phyloP scores from a whole-genome alignment of 2,113 vertebrate genomes.

The Plecturocebus donacophilus region DNA sequence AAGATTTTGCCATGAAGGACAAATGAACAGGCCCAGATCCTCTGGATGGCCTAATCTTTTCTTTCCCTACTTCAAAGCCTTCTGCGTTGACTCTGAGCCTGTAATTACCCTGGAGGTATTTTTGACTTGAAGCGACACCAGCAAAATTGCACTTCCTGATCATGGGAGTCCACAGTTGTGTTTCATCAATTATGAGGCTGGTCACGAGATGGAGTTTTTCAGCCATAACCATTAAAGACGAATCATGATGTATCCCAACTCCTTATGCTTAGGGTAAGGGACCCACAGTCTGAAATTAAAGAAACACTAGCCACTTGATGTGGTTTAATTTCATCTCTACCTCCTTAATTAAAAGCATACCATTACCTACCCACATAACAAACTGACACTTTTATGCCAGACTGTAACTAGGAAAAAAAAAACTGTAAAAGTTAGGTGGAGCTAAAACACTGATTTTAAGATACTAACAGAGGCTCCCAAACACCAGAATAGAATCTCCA shows the following conservation, averaged over 20 bases:
- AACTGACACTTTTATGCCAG: constrained; percentile 74
- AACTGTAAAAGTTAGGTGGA: constrained; percentile 82
- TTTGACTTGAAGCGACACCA: constrained; percentile 84
- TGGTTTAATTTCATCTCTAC: constrained; percentile 81
- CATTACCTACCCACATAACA: constrained; percentile 74
- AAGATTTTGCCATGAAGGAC: constrained; percentile 80
- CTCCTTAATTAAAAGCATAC: constrained; percentile 84
- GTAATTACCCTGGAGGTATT: constrained; percentile 89
- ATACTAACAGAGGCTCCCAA: constrained; percentile 62
- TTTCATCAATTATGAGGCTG: constrained; percentile 88
- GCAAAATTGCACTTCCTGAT: constrained; percentile 85
- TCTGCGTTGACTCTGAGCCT: constrained; percentile 79
- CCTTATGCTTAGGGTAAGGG: constrained; percentile 71
- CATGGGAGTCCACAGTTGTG: constrained; percentile 85
- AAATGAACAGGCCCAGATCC: constrained; percentile 80
- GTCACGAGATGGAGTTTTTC: constrained; percentile 85
- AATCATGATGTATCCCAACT: constrained; percentile 77
- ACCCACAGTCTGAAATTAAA: constrained; percentile 77
- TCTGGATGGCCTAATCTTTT: constrained; percentile 85
- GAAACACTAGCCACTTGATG: constrained; percentile 81
- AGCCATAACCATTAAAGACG: constrained; percentile 79
- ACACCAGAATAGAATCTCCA: neutral
- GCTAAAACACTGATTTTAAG: constrained; percentile 82
- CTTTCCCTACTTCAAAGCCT: constrained; percentile 87
- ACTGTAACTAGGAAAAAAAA: constrained; percentile 76